Conservation (phyloP, 2,888 invertebrate genomes). For the Lasioglossum vierecki region DNA sequence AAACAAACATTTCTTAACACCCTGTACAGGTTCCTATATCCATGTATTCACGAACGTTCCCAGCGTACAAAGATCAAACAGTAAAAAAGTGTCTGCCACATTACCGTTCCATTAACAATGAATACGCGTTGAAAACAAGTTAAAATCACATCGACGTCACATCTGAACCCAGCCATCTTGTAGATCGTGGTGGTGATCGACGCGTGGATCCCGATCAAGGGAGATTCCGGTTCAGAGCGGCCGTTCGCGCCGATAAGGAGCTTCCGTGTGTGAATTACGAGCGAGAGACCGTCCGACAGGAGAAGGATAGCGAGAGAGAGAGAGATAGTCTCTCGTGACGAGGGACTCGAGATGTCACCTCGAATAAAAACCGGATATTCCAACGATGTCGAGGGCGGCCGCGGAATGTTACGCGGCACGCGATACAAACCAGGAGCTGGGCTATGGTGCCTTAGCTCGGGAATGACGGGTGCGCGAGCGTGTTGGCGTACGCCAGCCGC, state of each 20-base stretch:
- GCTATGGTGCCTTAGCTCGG: conserved; percentile 1
- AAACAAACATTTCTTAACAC: no score
- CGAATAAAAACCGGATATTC: conserved; percentile 51
- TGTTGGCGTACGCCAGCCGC: conserved; percentile 7
- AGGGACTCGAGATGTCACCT: conserved; percentile 44
- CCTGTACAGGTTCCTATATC: no score
- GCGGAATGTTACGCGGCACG: conserved; percentile 69
- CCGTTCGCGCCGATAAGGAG: not conserved
- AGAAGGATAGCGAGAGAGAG: no score
- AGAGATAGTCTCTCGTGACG: not conserved
- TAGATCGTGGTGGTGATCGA: not conserved
- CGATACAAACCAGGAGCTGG: conserved; percentile 59
- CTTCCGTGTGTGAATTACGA: not conserved
- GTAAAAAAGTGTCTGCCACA: not conserved
- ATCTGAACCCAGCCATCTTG: not conserved
- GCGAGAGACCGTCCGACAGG: not conserved
- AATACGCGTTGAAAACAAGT: not conserved
- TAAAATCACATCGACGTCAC: not conserved
- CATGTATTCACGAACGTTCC: no score
- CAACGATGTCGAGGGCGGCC: conserved; percentile 1
- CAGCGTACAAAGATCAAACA: not conserved
- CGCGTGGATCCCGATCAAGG: not conserved
- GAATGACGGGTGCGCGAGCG: conserved; percentile 5
- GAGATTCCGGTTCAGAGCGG: not conserved
- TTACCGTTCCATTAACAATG: not conserved